phyloP scores from a whole-genome alignment of 2,888 invertebrate genomes.

The Noctua janthina region DNA sequence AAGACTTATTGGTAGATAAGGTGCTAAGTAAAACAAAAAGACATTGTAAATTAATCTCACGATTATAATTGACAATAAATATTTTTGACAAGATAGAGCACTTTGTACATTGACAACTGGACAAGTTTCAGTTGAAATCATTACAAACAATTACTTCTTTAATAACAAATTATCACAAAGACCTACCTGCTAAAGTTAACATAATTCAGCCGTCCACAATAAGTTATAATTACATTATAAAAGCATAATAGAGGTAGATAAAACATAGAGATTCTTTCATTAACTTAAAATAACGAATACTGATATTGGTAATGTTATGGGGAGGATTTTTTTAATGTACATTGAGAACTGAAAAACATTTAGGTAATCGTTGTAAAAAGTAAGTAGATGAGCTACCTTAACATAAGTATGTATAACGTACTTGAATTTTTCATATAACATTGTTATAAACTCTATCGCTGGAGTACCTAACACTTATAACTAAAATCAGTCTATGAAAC shows the following conservation, averaged over 20 bases:
- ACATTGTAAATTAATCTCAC: slow-evolving; percentile 77
- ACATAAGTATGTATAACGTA: slow-evolving; percentile 65
- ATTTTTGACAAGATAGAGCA: slow-evolving; percentile 89
- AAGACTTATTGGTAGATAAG: slow-evolving; percentile 70
- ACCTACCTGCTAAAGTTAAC: slow-evolving; percentile 72
- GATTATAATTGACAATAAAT: slow-evolving; percentile 89
- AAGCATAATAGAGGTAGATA: slow-evolving; percentile 89
- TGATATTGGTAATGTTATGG: slow-evolving; percentile 84
- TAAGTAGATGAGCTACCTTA: slow-evolving; percentile 60
- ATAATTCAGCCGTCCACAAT: slow-evolving; percentile 81
- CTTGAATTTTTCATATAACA: slow-evolving; percentile 72
- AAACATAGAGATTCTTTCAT: slow-evolving; percentile 86
- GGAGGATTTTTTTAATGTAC: slow-evolving; percentile 60
- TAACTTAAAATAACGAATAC: slow-evolving; percentile 86
- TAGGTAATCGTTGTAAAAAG: slow-evolving; percentile 43
- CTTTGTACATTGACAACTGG: slow-evolving; percentile 82
- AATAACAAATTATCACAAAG: slow-evolving; percentile 86
- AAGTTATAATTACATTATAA: slow-evolving; percentile 84
- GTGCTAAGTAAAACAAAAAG: slow-evolving; percentile 65
- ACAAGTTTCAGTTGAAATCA: slow-evolving; percentile 65
- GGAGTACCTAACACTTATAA: slow-evolving; percentile 86
- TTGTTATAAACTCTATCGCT: slow-evolving; percentile 77
- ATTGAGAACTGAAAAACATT: slow-evolving; percentile 51
- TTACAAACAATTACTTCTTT: slow-evolving; percentile 68
- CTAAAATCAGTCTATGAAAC: slow-evolving; percentile 88